Percentiles rank a stretch among this genome's conserved stretches.
These are phyloP conservation scores for Aphyosemion australe DNA, from an alignment of 2,113 vertebrate species.

Conservation along the genomic window DNA sequence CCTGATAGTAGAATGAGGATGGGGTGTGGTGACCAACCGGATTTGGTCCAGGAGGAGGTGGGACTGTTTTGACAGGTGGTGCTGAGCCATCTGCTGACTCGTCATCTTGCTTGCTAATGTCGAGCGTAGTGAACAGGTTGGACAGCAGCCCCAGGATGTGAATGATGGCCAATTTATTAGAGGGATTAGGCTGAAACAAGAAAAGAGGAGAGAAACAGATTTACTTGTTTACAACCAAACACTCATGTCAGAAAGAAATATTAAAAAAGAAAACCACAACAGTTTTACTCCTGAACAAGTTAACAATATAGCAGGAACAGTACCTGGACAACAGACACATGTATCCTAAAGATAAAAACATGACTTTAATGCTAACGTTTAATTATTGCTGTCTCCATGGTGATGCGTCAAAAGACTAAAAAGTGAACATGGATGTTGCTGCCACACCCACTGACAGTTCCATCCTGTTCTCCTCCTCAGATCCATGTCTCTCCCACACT, in stretches of 20 bases:
- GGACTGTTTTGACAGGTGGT: constrained; percentile 87
- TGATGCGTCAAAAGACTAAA: constrained; percentile 20
- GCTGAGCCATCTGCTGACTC: constrained; percentile 85
- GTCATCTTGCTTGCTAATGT: constrained; percentile 96
- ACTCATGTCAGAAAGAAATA: not conserved
- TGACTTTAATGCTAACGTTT: constrained; percentile 34
- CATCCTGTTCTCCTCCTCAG: constrained; percentile 8
- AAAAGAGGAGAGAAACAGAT: constrained; percentile 30
- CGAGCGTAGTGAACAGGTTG: constrained; percentile 96
- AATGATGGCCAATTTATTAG: constrained; percentile 97
- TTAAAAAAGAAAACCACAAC: too few species aligned
- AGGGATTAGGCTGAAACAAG: constrained; percentile 91
- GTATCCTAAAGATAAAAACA: constrained; percentile 31
- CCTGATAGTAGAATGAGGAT: not conserved
- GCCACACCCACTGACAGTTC: constrained; percentile 18
- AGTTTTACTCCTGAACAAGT: too few species aligned
- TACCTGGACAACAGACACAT: not conserved
- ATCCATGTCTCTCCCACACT: not conserved
- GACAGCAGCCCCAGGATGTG: constrained; percentile 97
- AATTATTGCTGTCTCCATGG: constrained; percentile 50
- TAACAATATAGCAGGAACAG: not conserved
- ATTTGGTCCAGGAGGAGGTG: constrained; percentile 92
- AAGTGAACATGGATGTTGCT: constrained; percentile 13
- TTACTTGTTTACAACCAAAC: not conserved
- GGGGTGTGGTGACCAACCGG: constrained; percentile 82